Conservation (phyloP, 2,797 vertebrate genomes). For the Enteromius treurensis region DNA sequence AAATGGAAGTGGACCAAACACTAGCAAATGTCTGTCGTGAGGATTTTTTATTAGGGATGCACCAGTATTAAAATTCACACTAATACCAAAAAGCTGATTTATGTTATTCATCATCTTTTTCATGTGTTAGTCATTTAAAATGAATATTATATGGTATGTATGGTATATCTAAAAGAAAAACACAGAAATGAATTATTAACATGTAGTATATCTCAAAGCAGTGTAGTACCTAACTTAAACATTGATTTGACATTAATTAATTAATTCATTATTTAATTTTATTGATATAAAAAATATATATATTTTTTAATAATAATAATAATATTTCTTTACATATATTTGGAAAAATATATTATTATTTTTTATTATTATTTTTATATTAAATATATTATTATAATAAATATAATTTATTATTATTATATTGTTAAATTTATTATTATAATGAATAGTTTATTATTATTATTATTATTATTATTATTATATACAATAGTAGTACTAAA, state of each 20-base stretch:
- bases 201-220: neutral
- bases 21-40: slow-evolving; percentile 8
- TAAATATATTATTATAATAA: too few relatives aligned
- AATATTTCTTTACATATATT: neutral
- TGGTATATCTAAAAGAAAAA: neutral
- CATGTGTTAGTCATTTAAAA: neutral
- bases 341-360: neutral
- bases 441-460: too few relatives aligned
- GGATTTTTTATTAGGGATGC: neutral
- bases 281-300: too few relatives aligned
- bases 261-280: too few relatives aligned
- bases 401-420: too few relatives aligned
- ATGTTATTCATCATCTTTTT: neutral
- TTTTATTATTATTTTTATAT: too few relatives aligned
- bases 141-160: neutral
- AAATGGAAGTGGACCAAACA: slow-evolving; percentile 44
- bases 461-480: neutral
- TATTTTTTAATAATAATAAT: too few relatives aligned
- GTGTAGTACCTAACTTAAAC: neutral
- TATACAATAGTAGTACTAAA: neutral
- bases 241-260: neutral
- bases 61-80: neutral
- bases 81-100: neutral
- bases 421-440: too few relatives aligned
- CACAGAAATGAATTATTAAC: neutral